A percentile compares a stretch with the other conserved stretches of the same genome.
Conservation (phyloP, 1,140 invertebrate genomes). For the Drosophila paulistorum region DNA sequence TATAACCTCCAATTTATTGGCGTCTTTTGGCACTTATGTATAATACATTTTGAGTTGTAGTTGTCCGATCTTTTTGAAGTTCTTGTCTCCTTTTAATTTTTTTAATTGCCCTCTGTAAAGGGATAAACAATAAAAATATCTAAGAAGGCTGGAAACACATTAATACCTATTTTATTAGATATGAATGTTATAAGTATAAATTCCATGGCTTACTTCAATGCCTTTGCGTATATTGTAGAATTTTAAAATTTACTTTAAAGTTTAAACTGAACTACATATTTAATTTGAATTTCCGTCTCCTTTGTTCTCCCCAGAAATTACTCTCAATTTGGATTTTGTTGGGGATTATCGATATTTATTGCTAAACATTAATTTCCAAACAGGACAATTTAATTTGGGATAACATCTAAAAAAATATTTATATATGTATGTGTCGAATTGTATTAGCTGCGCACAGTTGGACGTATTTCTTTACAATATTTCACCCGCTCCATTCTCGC, state of each 20-base stretch:
- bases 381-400: conserved; percentile 52
- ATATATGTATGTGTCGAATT: conserved; percentile 29
- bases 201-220: no score
- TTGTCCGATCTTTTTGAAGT: no score
- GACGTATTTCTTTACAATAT: conserved; percentile 49
- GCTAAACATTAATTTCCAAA: conserved; percentile 47
- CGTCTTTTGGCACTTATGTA: no score
- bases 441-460: conserved; percentile 35
- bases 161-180: no score
- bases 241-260: not conserved
- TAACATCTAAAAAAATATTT: conserved; percentile 53
- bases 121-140: no score
- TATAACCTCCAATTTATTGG: no score
- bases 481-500: conserved; percentile 47
- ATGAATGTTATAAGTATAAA: no score
- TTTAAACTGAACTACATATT: not conserved
- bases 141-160: no score
- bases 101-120: no score
- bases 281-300: not conserved
- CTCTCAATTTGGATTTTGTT: not conserved
- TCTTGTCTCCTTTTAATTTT: no score
- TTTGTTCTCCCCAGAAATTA: not conserved
- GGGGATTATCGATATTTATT: conserved; percentile 57
- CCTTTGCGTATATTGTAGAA: no score
- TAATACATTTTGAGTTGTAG: no score